Evolutionary conservation across 2,888 invertebrate species (phyloP).

Genomic region (Melanostoma mellinum): DNA sequence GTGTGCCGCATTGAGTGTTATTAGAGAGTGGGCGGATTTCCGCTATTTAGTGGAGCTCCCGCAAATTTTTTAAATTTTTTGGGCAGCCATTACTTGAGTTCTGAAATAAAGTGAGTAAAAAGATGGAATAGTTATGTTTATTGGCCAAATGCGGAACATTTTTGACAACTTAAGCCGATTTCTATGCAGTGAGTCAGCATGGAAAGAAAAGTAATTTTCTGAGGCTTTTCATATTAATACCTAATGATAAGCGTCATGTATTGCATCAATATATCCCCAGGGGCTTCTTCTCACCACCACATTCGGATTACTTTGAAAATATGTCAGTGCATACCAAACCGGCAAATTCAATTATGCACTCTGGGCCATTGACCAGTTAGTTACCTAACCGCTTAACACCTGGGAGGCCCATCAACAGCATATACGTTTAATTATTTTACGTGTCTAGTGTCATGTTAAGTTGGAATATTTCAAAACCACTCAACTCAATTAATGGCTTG

Average conservation of each 20-base stretch:
- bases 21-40: constrained; percentile 57
- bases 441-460: constrained; percentile 50
- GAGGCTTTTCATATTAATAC: no score
- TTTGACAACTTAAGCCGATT: no score
- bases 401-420: constrained; percentile 32
- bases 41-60: constrained; percentile 47
- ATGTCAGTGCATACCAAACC: no score
- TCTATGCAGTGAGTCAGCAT: no score
- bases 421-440: constrained; percentile 58
- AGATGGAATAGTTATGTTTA: constrained; percentile 11
- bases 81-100: not conserved
- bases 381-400: constrained; percentile 39
- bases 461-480: constrained; percentile 27
- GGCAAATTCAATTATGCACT: no score
- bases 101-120: constrained; percentile 23
- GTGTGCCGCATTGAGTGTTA: constrained; percentile 7
- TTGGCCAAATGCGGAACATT: no score
- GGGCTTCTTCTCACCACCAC: no score
- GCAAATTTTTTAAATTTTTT: not conserved
- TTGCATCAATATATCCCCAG: no score
- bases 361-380: constrained; percentile 12
- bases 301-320: no score
- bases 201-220: no score
- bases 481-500: constrained; percentile 32
- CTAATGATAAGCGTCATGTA: no score